These are phyloP conservation scores for Melanotus villosus DNA, from an alignment of 2,888 invertebrate genomes.

Conservation along the genomic window DNA sequence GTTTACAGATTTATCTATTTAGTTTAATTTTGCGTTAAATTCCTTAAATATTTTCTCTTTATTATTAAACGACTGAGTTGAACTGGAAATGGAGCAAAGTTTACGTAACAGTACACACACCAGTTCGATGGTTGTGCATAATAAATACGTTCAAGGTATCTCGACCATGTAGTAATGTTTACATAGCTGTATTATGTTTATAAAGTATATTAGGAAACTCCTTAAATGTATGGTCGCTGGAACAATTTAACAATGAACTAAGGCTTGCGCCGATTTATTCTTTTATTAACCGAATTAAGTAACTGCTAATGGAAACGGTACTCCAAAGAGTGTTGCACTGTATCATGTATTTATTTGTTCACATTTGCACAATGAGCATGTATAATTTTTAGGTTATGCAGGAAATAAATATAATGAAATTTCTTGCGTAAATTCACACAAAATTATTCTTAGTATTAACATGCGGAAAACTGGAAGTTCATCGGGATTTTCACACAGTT, in stretches of 20 bases:
- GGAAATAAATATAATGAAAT: background rate
- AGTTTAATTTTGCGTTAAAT: too few species aligned
- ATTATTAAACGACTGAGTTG: too few species aligned
- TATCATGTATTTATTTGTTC: background rate
- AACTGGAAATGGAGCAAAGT: background rate
- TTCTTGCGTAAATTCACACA: background rate
- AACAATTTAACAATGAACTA: conserved; percentile 6
- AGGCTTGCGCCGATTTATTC: conserved; percentile 13
- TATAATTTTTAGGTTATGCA: background rate
- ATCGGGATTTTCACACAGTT: too few species aligned
- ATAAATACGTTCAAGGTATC: conserved; percentile 20
- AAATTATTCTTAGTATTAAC: too few species aligned
- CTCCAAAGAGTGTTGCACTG: background rate
- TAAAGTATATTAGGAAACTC: conserved; percentile 15
- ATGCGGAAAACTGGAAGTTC: too few species aligned
- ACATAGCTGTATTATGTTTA: conserved; percentile 16
- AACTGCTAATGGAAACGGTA: conserved; percentile 15
- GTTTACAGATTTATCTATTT: too few species aligned
- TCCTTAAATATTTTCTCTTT: too few species aligned
- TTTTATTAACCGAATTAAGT: conserved; percentile 13
- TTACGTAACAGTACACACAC: conserved; percentile 1
- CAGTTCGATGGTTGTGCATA: background rate
- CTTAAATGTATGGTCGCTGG: conserved; percentile 3
- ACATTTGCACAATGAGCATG: background rate
- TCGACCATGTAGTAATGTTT: conserved; percentile 18